phyloP scores from a whole-genome alignment of 2,797 vertebrate species.

The Cygnus olor region DNA sequence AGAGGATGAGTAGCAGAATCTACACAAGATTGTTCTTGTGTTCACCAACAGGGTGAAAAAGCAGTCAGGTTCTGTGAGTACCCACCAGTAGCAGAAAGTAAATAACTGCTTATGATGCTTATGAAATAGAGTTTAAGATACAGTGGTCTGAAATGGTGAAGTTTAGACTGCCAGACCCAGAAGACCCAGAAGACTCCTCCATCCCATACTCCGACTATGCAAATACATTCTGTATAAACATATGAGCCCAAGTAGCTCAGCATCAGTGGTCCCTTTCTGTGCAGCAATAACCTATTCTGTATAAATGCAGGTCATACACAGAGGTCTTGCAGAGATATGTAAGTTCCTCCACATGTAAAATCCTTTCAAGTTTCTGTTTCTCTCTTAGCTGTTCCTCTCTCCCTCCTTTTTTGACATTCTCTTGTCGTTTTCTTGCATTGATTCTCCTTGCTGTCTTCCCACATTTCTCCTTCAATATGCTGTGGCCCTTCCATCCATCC shows the following conservation, averaged over 20 bases:
- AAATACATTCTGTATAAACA: background rate
- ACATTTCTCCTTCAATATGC: background rate
- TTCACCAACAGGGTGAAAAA: background rate
- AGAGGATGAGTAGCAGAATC: background rate
- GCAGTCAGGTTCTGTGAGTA: background rate
- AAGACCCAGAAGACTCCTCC: background rate
- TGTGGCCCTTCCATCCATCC: background rate
- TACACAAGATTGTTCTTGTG: background rate
- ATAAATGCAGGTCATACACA: background rate
- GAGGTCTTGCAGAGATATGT: accelerated
- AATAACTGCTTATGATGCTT: background rate
- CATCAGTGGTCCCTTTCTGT: background rate
- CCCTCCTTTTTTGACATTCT: background rate
- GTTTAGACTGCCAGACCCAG: background rate
- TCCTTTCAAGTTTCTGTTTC: background rate
- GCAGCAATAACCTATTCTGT: background rate
- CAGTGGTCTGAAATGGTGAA: background rate
- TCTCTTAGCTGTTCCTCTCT: background rate
- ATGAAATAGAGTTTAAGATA: background rate
- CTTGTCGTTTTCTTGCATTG: background rate
- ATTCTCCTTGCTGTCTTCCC: background rate
- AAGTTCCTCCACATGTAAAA: background rate
- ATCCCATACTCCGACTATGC: background rate
- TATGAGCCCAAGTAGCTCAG: background rate
- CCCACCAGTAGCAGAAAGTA: background rate